These are phyloP conservation scores for Drosophila ezoana DNA, from an alignment of 2,888 invertebrate genomes.

Conservation along the genomic window DNA sequence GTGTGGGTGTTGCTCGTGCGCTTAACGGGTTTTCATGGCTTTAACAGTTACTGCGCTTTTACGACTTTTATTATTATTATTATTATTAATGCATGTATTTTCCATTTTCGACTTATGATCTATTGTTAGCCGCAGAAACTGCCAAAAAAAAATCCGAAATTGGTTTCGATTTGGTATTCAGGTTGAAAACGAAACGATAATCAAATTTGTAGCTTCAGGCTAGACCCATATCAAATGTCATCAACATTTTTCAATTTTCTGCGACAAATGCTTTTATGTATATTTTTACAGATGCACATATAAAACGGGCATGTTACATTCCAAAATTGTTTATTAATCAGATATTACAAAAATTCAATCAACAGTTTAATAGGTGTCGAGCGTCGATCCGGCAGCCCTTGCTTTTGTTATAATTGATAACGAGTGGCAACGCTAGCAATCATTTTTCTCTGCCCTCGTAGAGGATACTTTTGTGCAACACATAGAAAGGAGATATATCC, in stretches of 20 bases:
- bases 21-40: slow-evolving; percentile 78
- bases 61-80: slow-evolving; percentile 78
- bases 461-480: too few species aligned
- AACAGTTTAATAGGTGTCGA: too few species aligned
- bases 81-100: slow-evolving; percentile 77
- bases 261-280: background rate
- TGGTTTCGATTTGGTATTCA: slow-evolving; percentile 41
- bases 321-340: background rate
- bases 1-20: slow-evolving; percentile 81
- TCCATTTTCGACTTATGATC: slow-evolving; percentile 72
- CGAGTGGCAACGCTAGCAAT: background rate
- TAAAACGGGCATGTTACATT: background rate
- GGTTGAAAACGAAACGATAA: slow-evolving; percentile 38
- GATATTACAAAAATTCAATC: too few species aligned
- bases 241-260: slow-evolving; percentile 14
- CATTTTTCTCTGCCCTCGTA: background rate
- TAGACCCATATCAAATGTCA: slow-evolving; percentile 38
- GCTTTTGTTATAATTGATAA: background rate
- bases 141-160: slow-evolving; percentile 34
- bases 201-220: slow-evolving; percentile 47
- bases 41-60: slow-evolving; percentile 79
- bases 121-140: slow-evolving; percentile 61
- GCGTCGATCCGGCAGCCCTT: too few species aligned
- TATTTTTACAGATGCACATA: background rate
- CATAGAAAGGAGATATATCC: too few species aligned